Evolutionary conservation across 2,113 vertebrate genomes (phyloP).

Genomic region (Anseranas semipalmata): DNA sequence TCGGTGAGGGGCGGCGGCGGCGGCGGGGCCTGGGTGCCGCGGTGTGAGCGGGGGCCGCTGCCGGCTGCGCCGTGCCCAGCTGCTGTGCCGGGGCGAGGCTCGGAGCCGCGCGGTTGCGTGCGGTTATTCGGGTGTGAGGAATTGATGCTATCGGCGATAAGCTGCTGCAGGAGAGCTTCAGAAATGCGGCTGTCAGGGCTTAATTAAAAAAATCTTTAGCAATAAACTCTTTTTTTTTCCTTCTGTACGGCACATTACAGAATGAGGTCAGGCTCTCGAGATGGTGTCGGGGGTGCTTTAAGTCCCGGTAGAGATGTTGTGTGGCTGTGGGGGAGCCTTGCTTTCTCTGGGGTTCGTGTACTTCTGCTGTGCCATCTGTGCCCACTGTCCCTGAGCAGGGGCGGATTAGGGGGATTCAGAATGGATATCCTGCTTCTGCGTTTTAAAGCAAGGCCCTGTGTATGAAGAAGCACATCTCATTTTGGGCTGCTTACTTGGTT

Average conservation of each 20-base stretch:
- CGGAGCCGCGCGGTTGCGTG: too few relatives aligned
- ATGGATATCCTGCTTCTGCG: neutral
- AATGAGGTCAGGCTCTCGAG: too few relatives aligned
- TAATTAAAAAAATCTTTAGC: neutral
- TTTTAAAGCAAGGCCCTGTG: neutral
- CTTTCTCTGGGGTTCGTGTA: rapidly evolving
- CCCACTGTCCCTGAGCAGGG: neutral
- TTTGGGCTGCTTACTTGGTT: neutral
- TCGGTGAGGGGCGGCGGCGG: too few relatives aligned
- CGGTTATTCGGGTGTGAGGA: neutral
- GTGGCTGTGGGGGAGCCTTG: neutral
- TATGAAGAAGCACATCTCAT: neutral
- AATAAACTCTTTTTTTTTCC: too few relatives aligned
- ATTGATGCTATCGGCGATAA: rapidly evolving
- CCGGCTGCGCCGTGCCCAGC: too few relatives aligned
- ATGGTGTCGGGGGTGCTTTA: too few relatives aligned
- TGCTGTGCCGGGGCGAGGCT: too few relatives aligned
- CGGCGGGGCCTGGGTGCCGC: too few relatives aligned
- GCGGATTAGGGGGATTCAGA: neutral
- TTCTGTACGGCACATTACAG: too few relatives aligned
- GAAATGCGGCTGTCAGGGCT: too few relatives aligned
- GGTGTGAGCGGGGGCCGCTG: too few relatives aligned
- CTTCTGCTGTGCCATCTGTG: rapidly evolving
- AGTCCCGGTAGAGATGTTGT: too few relatives aligned
- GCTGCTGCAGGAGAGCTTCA: neutral